Evolutionary conservation across 2,797 vertebrate species (phyloP), one percentile per base, ranked within the genome.

Genomic region (Rhinogobio ventralis): DNA sequence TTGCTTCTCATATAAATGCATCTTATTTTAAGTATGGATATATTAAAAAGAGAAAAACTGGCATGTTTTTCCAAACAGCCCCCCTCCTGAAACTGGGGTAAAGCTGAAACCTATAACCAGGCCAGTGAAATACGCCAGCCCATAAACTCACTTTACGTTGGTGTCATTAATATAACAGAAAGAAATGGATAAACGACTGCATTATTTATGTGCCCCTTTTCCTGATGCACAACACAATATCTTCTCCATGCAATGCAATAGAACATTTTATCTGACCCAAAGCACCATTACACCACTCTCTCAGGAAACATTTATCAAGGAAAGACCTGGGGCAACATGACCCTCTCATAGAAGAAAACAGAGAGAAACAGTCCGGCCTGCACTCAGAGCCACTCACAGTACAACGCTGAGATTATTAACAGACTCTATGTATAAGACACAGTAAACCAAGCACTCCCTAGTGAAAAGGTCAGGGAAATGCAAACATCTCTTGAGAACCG

Each of bases 191-290:
- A 91, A 93, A 93, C 87, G 82, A 85, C 84, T 94, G 90, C 93
- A 95, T 94, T 92, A 94, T 95, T 93, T 92, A 95, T 92, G 90
- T 92, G 90, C 89, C 82, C 60, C 90, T 51, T 90, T 91, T 93
- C 88, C 90, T 86, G 82, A 89, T 89, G 90, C 90, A 85, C 88
- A 90, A 90, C 89, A 92, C 89, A 90, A 88, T 89, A 91, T 92
- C 90, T 79, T 84, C 72, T 85, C 81, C 25, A 83, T 71, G 42
- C 72, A 72, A 86, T 80, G 81, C 86, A 91, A 82, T 87, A 84
- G 90, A 89, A 91, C 87, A 88, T 86, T 91, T 87, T 87, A 68
- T 83, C 77, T 66, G 64, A 79, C 45, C 81, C 67, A 60, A 74
- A 57, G 74, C 60, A 33, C 60, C 72, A 53, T 72, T 76, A 81